phyloP scores from a whole-genome alignment of 2,113 vertebrate species.

The Cheirogaleus medius region DNA sequence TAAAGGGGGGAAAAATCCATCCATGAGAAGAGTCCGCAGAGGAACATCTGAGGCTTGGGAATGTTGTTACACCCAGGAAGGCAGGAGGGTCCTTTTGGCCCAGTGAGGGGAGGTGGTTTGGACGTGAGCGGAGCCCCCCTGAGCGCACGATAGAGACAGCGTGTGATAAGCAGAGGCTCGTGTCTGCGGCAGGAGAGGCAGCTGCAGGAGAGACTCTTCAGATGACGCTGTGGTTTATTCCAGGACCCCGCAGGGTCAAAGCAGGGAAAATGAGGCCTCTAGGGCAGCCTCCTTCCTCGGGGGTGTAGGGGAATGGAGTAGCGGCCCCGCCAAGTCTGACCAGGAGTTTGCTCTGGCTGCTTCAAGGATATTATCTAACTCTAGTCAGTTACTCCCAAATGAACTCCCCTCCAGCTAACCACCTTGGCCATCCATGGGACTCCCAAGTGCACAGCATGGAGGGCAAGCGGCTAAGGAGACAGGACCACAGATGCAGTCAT shows the following conservation, averaged over 20 bases:
- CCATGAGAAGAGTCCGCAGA: neutral
- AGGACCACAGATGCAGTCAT: neutral
- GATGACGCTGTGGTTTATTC: neutral
- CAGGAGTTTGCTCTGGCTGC: neutral
- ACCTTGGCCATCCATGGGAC: neutral
- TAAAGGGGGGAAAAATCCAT: neutral
- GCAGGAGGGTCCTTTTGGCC: neutral
- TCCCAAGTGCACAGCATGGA: neutral
- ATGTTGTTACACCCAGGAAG: neutral
- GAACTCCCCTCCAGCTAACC: neutral
- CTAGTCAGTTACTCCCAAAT: neutral
- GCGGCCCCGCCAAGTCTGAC: neutral
- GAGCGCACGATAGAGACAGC: neutral
- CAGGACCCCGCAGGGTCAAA: neutral
- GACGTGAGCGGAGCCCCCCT: too few species aligned
- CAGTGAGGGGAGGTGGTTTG: neutral
- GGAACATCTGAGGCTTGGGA: neutral
- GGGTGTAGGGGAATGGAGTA: too few species aligned
- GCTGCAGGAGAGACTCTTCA: neutral
- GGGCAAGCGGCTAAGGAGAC: rapidly evolving
- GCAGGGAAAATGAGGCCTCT: neutral
- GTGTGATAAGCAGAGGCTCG: rapidly evolving
- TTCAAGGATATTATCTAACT: neutral
- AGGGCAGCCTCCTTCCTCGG: neutral
- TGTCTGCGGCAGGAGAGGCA: neutral